Base-by-base conservation (phyloP, 2,113 vertebrate species). In the Eira barbara region DNA sequence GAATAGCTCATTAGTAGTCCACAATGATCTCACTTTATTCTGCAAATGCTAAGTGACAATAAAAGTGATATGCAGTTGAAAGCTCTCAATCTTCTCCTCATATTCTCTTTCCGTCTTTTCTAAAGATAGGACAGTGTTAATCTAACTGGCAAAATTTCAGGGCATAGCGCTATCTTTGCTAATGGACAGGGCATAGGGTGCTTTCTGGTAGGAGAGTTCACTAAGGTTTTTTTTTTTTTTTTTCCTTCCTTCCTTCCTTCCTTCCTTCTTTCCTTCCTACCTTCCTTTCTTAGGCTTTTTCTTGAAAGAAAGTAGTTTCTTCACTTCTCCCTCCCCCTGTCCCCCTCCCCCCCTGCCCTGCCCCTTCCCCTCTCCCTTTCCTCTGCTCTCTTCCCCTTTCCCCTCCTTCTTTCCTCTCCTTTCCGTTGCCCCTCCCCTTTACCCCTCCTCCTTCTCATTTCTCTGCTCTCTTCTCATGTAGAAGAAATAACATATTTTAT, bases 31-130 rank as follows among this genome's bases (percentile, higher is more conserved):
- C 12, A 47, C 13, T 93, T 74, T 85, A n/a, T 71, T 89, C 45
- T 79, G 59, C 74, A 94, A 83, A 83, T 85, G 47, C 21, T 14
- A 47, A 61, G 59, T 61, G 59, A 67, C 27, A 55, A 82, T 94
- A n/a, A 42, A 87, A 61, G 5, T 83, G 45, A 78, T 13, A 83
- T 18, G 5, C 0, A 52, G 2, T 20, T 39, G 36, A 74, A 89
- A 59, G 45, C 25, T 81, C 31, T 86, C 21, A 65, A 17, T 63
- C 7, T 74, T 94, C 25, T 89, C 7, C 7, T 82, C 27, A 59
- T 5, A 29, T n/a, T 2, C 11, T 81, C 36, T 55, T 89, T 34
- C 9, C n/a, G 25, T 79, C n/a, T 73, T 71, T 2, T 2, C 9
- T 11, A 59, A 86, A 83, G 25, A 85, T 13, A 71, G 63, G 1